phyloP scores from a whole-genome alignment of 2,113 vertebrate species.

The Nycticryphes semicollaris region DNA sequence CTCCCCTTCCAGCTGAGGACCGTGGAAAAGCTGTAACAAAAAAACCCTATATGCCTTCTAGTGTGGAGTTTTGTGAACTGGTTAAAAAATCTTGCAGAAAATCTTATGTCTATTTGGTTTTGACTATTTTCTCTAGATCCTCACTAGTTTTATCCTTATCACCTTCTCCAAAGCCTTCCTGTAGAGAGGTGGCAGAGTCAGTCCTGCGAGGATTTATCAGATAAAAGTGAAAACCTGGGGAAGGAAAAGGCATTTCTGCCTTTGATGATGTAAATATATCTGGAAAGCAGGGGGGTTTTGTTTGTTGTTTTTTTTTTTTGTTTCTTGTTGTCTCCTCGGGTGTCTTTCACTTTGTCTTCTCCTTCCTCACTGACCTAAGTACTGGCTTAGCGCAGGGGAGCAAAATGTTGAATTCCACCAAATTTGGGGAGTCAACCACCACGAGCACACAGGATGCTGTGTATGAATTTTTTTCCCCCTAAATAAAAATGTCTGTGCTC shows the following conservation, averaged over 20 bases:
- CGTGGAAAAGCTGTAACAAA: background rate
- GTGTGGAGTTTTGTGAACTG: background rate
- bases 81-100: background rate
- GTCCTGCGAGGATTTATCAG: background rate
- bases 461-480: fast-evolving
- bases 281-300: background rate
- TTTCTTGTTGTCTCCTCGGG: background rate
- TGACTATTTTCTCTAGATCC: background rate
- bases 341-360: background rate
- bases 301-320: background rate
- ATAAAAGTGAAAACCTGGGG: background rate
- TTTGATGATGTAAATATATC: background rate
- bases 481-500: background rate
- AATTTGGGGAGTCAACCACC: background rate
- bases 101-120: background rate
- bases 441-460: background rate
- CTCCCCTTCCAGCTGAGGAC: background rate
- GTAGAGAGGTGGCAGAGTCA: background rate
- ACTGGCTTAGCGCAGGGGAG: background rate
- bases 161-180: background rate
- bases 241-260: background rate
- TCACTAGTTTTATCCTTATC: background rate
- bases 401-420: background rate
- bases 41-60: background rate
- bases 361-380: background rate